Percentiles rank a stretch among this genome's conserved stretches.
Evolutionary conservation across 37 sponge, comb jelly and placozoan species (phyloP).

Genomic region (Hexactinellida sp.): DNA sequence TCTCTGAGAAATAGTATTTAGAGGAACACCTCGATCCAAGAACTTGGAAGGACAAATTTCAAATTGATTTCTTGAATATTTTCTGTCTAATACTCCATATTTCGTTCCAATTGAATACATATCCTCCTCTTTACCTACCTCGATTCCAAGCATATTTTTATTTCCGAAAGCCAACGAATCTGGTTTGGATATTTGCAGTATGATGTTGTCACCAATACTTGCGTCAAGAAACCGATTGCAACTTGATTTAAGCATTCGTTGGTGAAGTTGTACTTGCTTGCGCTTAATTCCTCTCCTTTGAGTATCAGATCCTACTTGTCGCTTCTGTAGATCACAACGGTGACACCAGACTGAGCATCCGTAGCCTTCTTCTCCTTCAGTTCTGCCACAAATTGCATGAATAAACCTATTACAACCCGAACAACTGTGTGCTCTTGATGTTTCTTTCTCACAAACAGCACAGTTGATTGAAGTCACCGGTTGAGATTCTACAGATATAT

Average conservation of each 20-base stretch:
- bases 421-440: neutral
- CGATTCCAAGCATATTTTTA: neutral
- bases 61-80: neutral
- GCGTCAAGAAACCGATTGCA: neutral
- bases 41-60: neutral
- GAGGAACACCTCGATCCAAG: neutral
- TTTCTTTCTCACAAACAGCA: neutral
- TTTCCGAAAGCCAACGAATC: neutral
- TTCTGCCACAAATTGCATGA: neutral
- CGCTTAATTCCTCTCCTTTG: neutral
- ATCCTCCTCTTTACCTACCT: neutral
- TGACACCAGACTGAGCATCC: neutral
- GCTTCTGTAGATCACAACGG: neutral
- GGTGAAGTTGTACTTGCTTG: neutral
- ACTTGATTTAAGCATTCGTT: slow-evolving; percentile 10
- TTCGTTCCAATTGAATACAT: neutral
- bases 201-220: neutral
- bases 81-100: neutral
- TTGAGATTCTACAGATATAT: neutral
- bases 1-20: neutral
- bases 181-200: neutral
- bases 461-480: neutral
- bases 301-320: neutral
- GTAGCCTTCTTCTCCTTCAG: neutral
- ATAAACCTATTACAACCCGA: neutral